Evolutionary conservation across 2,888 invertebrate genomes (phyloP), one percentile per base, ranked within the genome.

Genomic region (Chrysomela aeneicollis): DNA sequence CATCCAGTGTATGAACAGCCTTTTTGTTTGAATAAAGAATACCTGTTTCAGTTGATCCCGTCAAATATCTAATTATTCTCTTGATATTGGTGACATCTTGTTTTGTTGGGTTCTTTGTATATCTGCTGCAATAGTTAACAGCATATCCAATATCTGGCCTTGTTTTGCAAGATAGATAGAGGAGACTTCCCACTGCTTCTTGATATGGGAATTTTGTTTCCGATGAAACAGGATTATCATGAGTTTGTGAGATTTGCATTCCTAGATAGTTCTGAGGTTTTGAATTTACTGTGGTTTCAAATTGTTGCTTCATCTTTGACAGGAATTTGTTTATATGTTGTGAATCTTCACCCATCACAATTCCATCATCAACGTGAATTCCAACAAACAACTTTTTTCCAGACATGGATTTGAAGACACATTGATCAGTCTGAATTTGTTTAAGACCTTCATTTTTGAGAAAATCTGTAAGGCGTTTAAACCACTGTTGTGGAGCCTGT

Each of bases 161-260:
- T 26, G 65, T 65, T 58, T 51, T 52, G 26, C 51, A 55, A 8
- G 54, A 53, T 15, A 59, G 26, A 35, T 64, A 64, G 15, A 64
- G 22, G 12, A 64, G 30, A 55, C 64, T 60, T 19, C 64, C 64
- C 9, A 65, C 17, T 18, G 60, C 53, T 50, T 61, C 57, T 51
- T 57, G 35, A 46, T 61, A 65, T 26, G 61, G 65, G 30, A 57
- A 65, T 21, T 52, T 61, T 42, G 15, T 21, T 54, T 59, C 61
- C 22, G 22, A 30, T 30, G 21, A 52, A 46, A 51, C 52, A 12
- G 15, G 22, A 51, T 57, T 52, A 5, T 61, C 32, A 21, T 59
- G 55, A 21, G 9, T 42, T 19, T 55, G 35, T n/a, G n/a, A n/a
- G 12, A 37, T 37, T 42, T 42, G 12, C 17, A 55, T 55, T 17